A percentile compares a stretch with the other conserved stretches of the same genome.
Conservation (phyloP, 1,140 invertebrate genomes). For the Hypsibius dujardini region DNA sequence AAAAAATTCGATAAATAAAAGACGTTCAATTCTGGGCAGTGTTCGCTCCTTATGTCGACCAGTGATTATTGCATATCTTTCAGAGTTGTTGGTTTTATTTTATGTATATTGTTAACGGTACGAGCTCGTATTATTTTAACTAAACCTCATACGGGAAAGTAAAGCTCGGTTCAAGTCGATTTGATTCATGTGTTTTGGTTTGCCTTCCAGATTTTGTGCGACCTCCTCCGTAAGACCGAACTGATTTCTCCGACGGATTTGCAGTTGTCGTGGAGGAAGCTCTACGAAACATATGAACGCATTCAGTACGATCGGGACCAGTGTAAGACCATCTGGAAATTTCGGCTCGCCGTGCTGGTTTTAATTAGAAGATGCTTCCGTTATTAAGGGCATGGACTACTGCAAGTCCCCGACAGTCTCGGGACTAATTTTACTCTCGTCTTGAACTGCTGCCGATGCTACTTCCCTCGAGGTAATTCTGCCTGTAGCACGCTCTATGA, state of each 20-base stretch:
- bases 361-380: no score
- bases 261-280: slow-evolving; percentile 61
- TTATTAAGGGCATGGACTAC: background rate
- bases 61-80: no score
- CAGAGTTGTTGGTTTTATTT: no score
- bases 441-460: background rate
- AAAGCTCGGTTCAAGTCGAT: no score
- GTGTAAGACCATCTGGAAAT: background rate
- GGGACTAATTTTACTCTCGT: background rate
- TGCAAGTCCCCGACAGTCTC: background rate
- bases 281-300: slow-evolving; percentile 48
- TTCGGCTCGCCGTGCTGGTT: no score
- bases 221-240: slow-evolving; percentile 49
- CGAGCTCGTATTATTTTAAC: no score
- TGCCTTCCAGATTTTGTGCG: background rate
- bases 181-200: no score
- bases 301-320: slow-evolving; percentile 25
- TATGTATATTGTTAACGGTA: no score
- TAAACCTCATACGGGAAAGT: no score
- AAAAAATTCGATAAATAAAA: no score
- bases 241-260: slow-evolving; percentile 60
- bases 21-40: no score
- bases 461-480: background rate
- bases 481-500: background rate
- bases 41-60: no score